Evolutionary conservation across 2,888 invertebrate genomes (phyloP), one percentile per base, ranked within the genome.

Genomic region (Papilio demoleus): DNA sequence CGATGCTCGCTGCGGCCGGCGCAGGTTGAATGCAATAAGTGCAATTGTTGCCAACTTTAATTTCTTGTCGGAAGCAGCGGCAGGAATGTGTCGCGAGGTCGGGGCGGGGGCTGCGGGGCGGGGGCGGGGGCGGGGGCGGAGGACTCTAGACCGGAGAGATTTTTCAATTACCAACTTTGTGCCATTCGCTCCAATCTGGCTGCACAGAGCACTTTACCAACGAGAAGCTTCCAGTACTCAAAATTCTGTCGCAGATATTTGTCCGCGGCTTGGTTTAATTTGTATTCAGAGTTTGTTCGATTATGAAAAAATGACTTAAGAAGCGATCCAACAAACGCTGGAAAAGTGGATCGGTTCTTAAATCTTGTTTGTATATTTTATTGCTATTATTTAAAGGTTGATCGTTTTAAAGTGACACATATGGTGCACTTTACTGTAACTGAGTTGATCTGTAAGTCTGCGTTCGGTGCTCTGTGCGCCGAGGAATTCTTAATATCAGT

Each of bases 401-500:
- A 40, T 5, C n/a, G 17, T n/a, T 40, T 40, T 40, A 40, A 40
- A 40, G 5, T n/a, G 6, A 1, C 40, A n/a, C 6, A 5, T 40
- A 40, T 5, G 1, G 40, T 40, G n/a, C 40, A 40, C n/a, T n/a
- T n/a, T n/a, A 5, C n/a, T 40, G 40, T 17, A 40, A 40, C n/a
- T 40, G 1, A 24, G 5, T 59, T 3, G 11, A 42, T 42, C 42
- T 42, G 50, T 17, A n/a, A 19, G 14, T 47, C 3, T 12, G 12
- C 24, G 9, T 2, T 3, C 24, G 74, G 71, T 86, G 74, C 79
- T 84, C 89, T 88, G 77, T 79, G 76, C 72, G 67, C 78, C 76
- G 82, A 83, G 92, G 91, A 92, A 92, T 92, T 90, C 92, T 91
- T 92, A 92, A 91, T 91, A 92, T 92, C 90, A 88, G 89, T 88